These are phyloP conservation scores for Drosophila fungiperda DNA, from an alignment of 2,888 invertebrate genomes.

Conservation along the genomic window DNA sequence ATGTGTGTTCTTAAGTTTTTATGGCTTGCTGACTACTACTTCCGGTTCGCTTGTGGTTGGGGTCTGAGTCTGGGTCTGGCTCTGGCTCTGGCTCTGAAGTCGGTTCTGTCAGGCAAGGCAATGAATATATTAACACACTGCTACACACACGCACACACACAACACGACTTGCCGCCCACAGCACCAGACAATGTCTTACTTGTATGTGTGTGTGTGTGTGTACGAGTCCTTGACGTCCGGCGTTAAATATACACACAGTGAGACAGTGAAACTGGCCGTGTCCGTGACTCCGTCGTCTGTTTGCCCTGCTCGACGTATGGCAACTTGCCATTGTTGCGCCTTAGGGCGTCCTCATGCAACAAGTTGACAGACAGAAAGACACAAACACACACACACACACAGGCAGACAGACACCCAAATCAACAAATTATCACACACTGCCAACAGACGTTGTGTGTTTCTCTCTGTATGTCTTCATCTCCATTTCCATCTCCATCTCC, in stretches of 20 bases:
- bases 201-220: conserved; percentile 31
- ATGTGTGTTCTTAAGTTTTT: conserved; percentile 73
- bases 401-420: conserved; percentile 49
- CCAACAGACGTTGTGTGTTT: conserved; percentile 38
- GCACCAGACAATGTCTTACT: conserved; percentile 62
- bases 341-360: conserved; percentile 60
- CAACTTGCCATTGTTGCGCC: conserved; percentile 67
- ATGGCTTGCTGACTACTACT: conserved; percentile 81
- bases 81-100: conserved; percentile 26
- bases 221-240: conserved; percentile 72
- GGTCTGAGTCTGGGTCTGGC: conserved; percentile 16
- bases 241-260: conserved; percentile 56
- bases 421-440: conserved; percentile 73
- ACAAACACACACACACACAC: conserved; percentile 13
- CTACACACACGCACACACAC: conserved; percentile 37
- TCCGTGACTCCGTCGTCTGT: conserved; percentile 25
- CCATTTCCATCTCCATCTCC: conserved; percentile 16
- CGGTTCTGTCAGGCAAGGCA: conserved; percentile 60
- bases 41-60: conserved; percentile 65
- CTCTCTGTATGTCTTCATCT: conserved; percentile 47
- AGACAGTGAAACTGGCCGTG: conserved; percentile 38
- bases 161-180: conserved; percentile 33
- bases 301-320: conserved; percentile 5
- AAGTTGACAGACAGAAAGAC: conserved; percentile 55
- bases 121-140: conserved; percentile 82